Evolutionary conservation across 2,797 vertebrate genomes (phyloP), one percentile per base, ranked within the genome.

Genomic region (Scolopax rusticola): DNA sequence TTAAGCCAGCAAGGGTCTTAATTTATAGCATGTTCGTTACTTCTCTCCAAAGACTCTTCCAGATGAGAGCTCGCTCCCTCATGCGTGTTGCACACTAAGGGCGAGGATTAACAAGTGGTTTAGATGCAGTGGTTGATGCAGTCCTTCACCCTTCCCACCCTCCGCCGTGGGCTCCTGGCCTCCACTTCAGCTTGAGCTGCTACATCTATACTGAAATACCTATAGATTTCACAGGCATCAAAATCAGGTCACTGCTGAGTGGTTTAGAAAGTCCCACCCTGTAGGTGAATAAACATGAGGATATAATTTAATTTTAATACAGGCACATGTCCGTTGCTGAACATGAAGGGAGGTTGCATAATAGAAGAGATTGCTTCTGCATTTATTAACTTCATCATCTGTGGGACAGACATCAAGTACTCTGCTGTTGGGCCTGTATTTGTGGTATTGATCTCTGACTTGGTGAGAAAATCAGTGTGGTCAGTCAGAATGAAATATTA

Each of bases 1-100:
- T 95, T 93, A 93, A 75, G 85, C 78, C 68, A 75, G 65, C 21
- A 90, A 90, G 57, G 76, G 69, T 93, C 76, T 91, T 97, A 94
- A 95, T 95, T 90, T 84, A 90, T 40, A 43, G 57, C 61, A 50
- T 54, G 50, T 81, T 95, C 91, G 53, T 57, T 78, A 25, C 69
- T 94, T 91, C 83, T 90, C 33, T 65, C 64, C 65, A 64, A 91
- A 87, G 38, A 21, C 24, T 65, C 38, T 76, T 87, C 93, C 54
- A 90, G 88, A 79, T 48, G 69, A 89, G 64, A 77, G 75, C 53
- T 77, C 4, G 0, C 65, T 79, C 38, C 38, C 78, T 93, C 50
- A 28, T 0, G 0, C 70, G 87, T 68, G 47, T 59, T 87, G 63
- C 33, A 20, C 3, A 5, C 56, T 27, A 12, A 81, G 69, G 77